Percentiles rank a stretch among this genome's conserved stretches.
Conservation (phyloP, 1,140 invertebrate genomes). For the Subanguina moxae region DNA sequence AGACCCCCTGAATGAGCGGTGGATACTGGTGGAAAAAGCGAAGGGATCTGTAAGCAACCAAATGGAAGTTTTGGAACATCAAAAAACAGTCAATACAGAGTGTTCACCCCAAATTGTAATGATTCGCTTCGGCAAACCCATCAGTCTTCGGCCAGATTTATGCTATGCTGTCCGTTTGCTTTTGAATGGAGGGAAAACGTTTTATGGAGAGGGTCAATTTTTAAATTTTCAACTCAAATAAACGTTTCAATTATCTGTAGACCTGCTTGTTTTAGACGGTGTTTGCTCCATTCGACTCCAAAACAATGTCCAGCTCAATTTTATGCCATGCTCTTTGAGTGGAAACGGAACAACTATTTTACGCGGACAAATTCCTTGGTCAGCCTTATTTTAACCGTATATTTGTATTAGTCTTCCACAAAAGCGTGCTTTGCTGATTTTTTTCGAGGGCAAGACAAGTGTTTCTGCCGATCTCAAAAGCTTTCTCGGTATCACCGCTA, state of each 20-base stretch:
- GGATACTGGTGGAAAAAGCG: constrained; percentile 26
- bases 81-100: not conserved
- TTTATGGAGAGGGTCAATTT: constrained; percentile 43
- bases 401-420: no score
- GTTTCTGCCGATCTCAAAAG: no score
- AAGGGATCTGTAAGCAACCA: constrained; percentile 24
- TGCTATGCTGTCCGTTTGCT: constrained; percentile 46
- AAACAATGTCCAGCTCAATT: constrained; percentile 38
- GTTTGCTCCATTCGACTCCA: constrained; percentile 22
- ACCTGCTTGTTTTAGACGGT: constrained; percentile 29
- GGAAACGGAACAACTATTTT: constrained; percentile 72
- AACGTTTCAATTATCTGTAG: no score
- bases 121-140: constrained; percentile 20
- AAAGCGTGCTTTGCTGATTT: no score
- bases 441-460: no score
- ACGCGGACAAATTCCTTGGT: constrained; percentile 80
- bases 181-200: constrained; percentile 43
- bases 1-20: constrained; percentile 16
- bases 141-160: constrained; percentile 29
- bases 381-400: no score
- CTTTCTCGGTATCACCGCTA: no score
- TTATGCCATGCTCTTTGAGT: constrained; percentile 46
- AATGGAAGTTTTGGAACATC: no score
- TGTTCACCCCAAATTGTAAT: constrained; percentile 6
- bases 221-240: no score